Conservation (phyloP, 2,888 invertebrate species). For the Phytoseiulus persimilis region DNA sequence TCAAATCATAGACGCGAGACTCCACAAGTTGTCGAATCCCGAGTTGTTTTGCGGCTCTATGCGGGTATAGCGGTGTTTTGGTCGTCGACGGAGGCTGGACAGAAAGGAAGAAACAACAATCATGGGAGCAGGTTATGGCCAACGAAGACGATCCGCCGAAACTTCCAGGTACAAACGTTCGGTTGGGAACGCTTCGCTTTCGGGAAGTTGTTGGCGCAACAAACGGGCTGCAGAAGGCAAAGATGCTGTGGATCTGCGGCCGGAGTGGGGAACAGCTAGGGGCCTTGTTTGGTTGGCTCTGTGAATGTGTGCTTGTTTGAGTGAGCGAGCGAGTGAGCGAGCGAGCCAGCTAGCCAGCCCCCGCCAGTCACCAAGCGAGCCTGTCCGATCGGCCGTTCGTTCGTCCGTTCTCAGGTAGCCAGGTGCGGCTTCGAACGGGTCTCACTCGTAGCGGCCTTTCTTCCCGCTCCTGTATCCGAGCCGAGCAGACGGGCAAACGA, state of each 20-base stretch:
- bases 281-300: not conserved
- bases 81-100: not conserved
- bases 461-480: not conserved
- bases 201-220: conserved; percentile 5
- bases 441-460: not conserved
- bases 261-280: not conserved
- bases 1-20: not conserved
- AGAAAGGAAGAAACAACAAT: not conserved
- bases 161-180: not conserved
- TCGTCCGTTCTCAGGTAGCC: not conserved
- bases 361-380: not conserved
- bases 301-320: conserved; percentile 5
- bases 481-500: not conserved
- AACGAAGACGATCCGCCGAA: not conserved
- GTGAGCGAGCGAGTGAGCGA: not conserved
- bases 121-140: not conserved
- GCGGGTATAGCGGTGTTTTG: not conserved
- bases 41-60: not conserved
- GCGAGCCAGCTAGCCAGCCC: not conserved
- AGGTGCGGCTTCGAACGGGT: not conserved
- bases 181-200: not conserved
- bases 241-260: not conserved
- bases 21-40: not conserved
- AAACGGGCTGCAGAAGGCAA: not conserved
- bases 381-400: not conserved